Evolutionary conservation across 2,888 invertebrate species (phyloP).

Genomic region (Oscheius sp.): DNA sequence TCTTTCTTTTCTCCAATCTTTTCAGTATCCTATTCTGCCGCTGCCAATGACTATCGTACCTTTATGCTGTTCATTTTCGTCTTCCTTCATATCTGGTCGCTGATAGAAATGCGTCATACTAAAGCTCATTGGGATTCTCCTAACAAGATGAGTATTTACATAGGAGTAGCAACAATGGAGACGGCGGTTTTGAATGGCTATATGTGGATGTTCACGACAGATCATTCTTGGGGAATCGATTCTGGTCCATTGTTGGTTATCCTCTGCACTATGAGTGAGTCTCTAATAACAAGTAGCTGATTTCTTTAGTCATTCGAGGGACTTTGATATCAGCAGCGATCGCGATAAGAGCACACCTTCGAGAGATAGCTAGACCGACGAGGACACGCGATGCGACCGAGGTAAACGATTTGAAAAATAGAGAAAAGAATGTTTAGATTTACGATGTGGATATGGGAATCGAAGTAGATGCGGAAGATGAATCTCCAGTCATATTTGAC

Average conservation of each 20-base stretch:
- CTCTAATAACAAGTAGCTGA: not conserved
- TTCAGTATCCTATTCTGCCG: not conserved
- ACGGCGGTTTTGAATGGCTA: conserved; percentile 55
- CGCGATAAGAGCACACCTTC: conserved; percentile 41
- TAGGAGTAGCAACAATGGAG: conserved; percentile 53
- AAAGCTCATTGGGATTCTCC: conserved; percentile 30
- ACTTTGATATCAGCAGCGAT: conserved; percentile 41
- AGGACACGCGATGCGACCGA: conserved; percentile 53
- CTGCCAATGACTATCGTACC: conserved; percentile 41
- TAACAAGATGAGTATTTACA: conserved; percentile 47
- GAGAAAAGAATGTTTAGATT: conserved; percentile 28
- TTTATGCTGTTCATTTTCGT: conserved; percentile 40
- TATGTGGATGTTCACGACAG: conserved; percentile 50
- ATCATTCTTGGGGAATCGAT: conserved; percentile 51
- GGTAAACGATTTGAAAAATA: not conserved
- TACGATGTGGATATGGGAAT: conserved; percentile 43
- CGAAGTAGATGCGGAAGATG: conserved; percentile 47
- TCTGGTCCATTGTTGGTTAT: conserved; percentile 38
- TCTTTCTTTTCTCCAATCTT: not conserved
- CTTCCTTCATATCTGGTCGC: conserved; percentile 36
- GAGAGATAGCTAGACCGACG: conserved; percentile 39
- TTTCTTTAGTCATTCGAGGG: conserved; percentile 39
- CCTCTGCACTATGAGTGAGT: conserved; percentile 35
- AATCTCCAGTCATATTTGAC: conserved; percentile 57
- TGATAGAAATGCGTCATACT: conserved; percentile 38